Evolutionary conservation across 2,888 invertebrate genomes (phyloP).

Genomic region (Apamea monoglypha): DNA sequence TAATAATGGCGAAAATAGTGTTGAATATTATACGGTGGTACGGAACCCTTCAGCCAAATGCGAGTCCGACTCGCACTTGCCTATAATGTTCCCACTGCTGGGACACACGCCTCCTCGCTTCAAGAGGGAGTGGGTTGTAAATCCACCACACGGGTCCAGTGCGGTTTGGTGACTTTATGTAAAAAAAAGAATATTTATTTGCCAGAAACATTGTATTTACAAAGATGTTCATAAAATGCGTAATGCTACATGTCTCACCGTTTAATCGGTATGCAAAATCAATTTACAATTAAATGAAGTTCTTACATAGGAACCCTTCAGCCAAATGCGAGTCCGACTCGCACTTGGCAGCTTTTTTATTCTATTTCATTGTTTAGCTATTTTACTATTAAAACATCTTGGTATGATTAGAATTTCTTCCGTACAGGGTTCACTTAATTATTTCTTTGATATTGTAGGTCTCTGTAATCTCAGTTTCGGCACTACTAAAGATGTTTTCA

Average conservation of each 20-base stretch:
- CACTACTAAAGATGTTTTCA: neutral
- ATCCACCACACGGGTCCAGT: too few species aligned
- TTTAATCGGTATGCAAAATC: too few species aligned
- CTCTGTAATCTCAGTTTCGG: slow-evolving; percentile 52
- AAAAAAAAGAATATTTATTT: too few species aligned
- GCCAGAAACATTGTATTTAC: too few species aligned
- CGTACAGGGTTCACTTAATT: neutral
- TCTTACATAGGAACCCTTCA: too few species aligned
- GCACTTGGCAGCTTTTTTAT: neutral
- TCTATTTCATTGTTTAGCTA: neutral
- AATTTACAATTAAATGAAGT: too few species aligned
- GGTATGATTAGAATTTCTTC: neutral
- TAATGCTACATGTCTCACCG: too few species aligned
- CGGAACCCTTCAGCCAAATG: neutral
- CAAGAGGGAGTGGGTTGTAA: too few species aligned
- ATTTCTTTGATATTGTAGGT: slow-evolving; percentile 51
- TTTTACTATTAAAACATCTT: neutral
- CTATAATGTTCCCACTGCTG: too few species aligned
- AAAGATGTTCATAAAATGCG: too few species aligned
- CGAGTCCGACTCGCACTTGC: neutral
- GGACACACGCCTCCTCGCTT: too few species aligned
- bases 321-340: neutral
- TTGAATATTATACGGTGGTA: neutral
- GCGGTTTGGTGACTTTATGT: too few species aligned
- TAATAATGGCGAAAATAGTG: neutral